Conservation (phyloP, 92 coral and sea anemone genomes). For the Ricordea florida region DNA sequence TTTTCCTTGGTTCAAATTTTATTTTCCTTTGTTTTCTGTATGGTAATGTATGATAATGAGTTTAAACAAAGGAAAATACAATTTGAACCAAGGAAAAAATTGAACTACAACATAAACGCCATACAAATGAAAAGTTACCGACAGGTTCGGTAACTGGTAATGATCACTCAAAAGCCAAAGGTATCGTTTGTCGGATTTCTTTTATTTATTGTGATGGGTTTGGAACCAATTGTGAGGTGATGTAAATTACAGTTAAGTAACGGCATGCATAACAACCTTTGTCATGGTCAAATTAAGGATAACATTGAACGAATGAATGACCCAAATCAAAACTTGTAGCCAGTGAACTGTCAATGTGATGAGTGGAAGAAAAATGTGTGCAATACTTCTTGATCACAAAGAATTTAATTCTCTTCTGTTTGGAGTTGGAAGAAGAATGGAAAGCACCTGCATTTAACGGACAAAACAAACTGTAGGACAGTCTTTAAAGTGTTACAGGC, state of each 20-base stretch:
- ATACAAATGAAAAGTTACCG: no score
- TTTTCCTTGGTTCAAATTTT: no score
- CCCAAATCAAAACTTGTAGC: background rate
- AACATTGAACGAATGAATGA: no score
- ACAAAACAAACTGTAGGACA: conserved; percentile 52
- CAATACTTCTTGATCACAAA: conserved; percentile 27
- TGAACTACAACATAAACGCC: no score
- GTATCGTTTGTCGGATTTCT: no score
- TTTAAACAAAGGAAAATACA: no score
- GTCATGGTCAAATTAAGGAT: no score
- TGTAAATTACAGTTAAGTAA: background rate
- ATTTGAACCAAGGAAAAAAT: no score
- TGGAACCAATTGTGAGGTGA: background rate
- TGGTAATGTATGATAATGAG: no score
- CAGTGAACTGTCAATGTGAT: background rate
- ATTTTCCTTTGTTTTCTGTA: no score
- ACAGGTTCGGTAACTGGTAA: no score
- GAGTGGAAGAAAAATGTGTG: conserved; percentile 32
- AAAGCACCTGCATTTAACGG: conserved; percentile 37
- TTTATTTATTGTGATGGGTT: background rate
- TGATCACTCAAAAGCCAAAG: conserved; percentile 23
- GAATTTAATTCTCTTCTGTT: conserved; percentile 45
- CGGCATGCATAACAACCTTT: background rate
- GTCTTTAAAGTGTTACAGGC: background rate
- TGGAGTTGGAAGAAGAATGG: conserved; percentile 4